Conservation (phyloP, 2,797 vertebrate species). For the Gallirallus australis region DNA sequence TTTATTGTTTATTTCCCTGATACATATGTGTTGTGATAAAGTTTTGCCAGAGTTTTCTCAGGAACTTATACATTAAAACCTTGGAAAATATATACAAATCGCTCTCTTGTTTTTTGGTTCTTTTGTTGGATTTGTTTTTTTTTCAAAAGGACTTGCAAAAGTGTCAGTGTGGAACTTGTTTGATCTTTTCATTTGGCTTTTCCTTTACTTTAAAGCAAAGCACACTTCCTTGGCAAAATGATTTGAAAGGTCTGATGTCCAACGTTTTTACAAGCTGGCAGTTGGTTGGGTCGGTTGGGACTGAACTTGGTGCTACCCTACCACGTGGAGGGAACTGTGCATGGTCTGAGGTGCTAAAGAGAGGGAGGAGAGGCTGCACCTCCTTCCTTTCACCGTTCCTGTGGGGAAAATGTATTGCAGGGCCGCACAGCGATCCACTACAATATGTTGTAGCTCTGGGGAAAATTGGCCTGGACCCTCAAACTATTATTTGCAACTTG, state of each 20-base stretch:
- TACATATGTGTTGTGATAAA: background rate
- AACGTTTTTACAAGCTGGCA: background rate
- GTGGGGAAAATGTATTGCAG: slow-evolving; percentile 12
- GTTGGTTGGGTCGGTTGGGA: fast-evolving
- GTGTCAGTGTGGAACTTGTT: background rate
- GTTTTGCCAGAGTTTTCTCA: background rate
- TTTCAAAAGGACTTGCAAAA: background rate
- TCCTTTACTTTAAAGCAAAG: background rate
- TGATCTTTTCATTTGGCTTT: background rate
- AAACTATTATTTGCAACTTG: slow-evolving; percentile 48
- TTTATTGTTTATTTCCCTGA: background rate
- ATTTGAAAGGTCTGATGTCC: slow-evolving; percentile 7
- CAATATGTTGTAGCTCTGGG: slow-evolving; percentile 25
- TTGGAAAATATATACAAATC: background rate
- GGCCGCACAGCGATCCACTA: background rate
- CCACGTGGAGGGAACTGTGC: background rate
- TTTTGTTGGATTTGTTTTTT: too few species aligned
- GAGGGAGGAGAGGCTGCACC: background rate
- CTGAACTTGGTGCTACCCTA: background rate
- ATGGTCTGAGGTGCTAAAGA: background rate
- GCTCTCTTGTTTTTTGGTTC: background rate
- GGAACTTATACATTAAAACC: background rate
- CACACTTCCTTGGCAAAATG: background rate
- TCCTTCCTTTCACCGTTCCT: background rate
- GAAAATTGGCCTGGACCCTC: slow-evolving; percentile 57